Evolutionary conservation across 2,888 invertebrate genomes (phyloP).

Genomic region (Anaspis maculata): DNA sequence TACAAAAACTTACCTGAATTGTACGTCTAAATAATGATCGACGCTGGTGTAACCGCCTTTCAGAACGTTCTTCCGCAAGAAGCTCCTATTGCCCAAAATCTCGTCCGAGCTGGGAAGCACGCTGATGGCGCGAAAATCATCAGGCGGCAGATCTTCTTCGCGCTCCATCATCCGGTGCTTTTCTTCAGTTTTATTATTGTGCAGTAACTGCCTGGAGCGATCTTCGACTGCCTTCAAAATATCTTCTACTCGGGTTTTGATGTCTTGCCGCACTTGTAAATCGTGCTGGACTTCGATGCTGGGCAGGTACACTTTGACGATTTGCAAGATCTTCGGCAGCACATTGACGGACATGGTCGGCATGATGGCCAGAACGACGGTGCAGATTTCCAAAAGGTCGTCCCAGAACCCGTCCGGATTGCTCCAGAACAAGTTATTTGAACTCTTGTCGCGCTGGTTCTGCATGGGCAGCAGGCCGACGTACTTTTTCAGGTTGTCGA

Average conservation of each 20-base stretch:
- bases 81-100: constrained; percentile 35
- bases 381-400: constrained; percentile 23
- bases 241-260: constrained; percentile 39
- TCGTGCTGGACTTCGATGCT: constrained; percentile 18
- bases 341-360: constrained; percentile 2
- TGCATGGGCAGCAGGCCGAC: constrained; percentile 9
- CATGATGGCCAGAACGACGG: constrained; percentile 20
- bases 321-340: background rate
- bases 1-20: too few species aligned
- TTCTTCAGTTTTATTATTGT: background rate
- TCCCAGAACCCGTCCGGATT: constrained; percentile 23
- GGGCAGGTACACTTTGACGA: constrained; percentile 10
- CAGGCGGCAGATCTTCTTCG: constrained; percentile 43
- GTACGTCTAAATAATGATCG: constrained; percentile 70
- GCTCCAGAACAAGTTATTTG: constrained; percentile 18
- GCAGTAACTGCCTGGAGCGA: constrained; percentile 6
- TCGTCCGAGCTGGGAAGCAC: constrained; percentile 48
- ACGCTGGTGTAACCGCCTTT: constrained; percentile 55
- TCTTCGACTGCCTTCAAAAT: constrained; percentile 30
- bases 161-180: constrained; percentile 35
- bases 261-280: constrained; percentile 15
- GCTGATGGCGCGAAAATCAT: constrained; percentile 47
- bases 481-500: constrained; percentile 8
- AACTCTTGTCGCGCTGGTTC: constrained; percentile 10
- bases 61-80: constrained; percentile 51